Evolutionary conservation across 2,888 invertebrate species (phyloP).

Genomic region (Melikaiella ostensackeni): DNA sequence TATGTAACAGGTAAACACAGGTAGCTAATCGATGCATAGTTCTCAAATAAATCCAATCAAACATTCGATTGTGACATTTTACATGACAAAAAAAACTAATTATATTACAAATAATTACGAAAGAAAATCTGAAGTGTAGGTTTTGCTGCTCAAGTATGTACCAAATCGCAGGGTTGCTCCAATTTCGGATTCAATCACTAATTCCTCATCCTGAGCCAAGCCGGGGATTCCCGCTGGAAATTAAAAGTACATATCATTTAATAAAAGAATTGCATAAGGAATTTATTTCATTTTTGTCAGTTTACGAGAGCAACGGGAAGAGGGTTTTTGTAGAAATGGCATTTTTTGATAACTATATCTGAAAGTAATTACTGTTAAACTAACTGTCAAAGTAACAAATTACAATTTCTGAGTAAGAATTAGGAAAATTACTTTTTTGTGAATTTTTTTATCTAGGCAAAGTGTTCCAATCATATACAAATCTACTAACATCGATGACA

Average conservation of each 20-base stretch:
- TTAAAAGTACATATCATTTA: constrained; percentile 15
- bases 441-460: too few relatives aligned
- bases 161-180: constrained; percentile 79
- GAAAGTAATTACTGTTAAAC: too few relatives aligned
- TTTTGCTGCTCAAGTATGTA: constrained; percentile 80
- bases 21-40: constrained; percentile 41
- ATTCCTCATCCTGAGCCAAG: constrained; percentile 78
- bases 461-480: too few relatives aligned
- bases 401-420: too few relatives aligned
- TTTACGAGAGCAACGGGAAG: too few relatives aligned
- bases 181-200: constrained; percentile 78
- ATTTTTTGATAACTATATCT: too few relatives aligned
- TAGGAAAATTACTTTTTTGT: too few relatives aligned
- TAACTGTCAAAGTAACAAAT: too few relatives aligned
- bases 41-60: constrained; percentile 37
- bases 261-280: constrained; percentile 34
- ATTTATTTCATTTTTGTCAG: background rate
- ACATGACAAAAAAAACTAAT: constrained; percentile 21
- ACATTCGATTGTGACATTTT: constrained; percentile 13
- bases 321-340: too few relatives aligned
- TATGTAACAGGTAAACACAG: constrained; percentile 39
- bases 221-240: constrained; percentile 75
- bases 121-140: constrained; percentile 79
- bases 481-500: background rate
- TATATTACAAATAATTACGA: constrained; percentile 47